Conservation (phyloP, 2,888 invertebrate species). For the Ormyrus pomaceus region DNA sequence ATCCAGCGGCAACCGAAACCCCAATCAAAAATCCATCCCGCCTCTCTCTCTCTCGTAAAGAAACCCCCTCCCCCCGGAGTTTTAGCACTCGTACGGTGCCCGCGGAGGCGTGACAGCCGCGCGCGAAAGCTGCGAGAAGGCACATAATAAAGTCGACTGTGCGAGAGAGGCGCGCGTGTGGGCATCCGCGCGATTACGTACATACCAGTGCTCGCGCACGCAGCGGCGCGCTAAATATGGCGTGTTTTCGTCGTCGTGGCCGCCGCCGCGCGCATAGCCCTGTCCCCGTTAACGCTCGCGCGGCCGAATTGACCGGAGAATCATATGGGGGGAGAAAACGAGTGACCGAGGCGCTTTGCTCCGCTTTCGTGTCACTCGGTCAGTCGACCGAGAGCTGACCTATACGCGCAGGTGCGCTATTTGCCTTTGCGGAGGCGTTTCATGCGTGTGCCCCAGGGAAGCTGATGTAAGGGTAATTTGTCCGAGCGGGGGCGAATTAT, state of each 20-base stretch:
- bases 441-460: no score
- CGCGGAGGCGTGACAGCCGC: conserved; percentile 10
- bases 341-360: neutral
- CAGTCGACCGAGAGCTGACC: conserved; percentile 14
- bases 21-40: no score
- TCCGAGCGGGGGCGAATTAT: no score
- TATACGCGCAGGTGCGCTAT: neutral
- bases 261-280: conserved; percentile 29
- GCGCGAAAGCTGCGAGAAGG: no score
- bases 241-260: conserved; percentile 56
- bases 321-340: neutral
- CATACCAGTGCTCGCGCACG: neutral
- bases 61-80: no score
- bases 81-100: neutral
- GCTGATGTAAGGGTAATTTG: no score
- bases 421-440: no score
- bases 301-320: conserved; percentile 50
- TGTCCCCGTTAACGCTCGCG: conserved; percentile 59
- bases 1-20: no score
- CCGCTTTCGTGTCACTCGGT: conserved; percentile 39
- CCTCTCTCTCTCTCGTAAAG: no score
- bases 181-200: neutral
- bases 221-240: conserved; percentile 59
- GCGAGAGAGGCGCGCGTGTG: neutral
- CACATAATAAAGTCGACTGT: no score